Evolutionary conservation across 2,797 vertebrate genomes (phyloP).

Genomic region (Phrynocephalus guinanensis): DNA sequence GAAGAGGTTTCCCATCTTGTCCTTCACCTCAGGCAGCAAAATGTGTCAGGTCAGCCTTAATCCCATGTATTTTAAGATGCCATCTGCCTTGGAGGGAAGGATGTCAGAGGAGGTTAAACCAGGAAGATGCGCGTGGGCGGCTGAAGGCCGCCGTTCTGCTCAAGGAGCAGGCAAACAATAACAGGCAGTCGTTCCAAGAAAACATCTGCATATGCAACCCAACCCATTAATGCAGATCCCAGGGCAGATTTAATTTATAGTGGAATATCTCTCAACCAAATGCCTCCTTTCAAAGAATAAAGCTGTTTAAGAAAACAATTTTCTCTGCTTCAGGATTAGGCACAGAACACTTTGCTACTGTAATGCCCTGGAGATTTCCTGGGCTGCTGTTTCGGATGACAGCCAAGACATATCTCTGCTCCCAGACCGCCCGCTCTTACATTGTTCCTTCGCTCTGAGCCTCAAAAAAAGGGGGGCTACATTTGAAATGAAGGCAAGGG

Average conservation of each 20-base stretch:
- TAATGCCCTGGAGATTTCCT: not conserved
- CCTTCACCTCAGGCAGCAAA: not conserved
- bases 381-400: rapidly evolving
- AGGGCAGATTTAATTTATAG: slow-evolving; percentile 58
- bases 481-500: not conserved
- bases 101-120: not conserved
- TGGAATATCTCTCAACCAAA: slow-evolving; percentile 63
- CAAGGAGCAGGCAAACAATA: rapidly evolving
- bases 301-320: slow-evolving; percentile 68
- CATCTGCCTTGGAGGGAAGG: not conserved
- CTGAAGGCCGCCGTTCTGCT: no score
- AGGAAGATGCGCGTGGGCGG: not conserved
- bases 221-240: slow-evolving; percentile 18
- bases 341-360: slow-evolving; percentile 13
- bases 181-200: not conserved
- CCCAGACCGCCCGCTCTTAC: not conserved
- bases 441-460: not conserved
- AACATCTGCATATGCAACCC: not conserved
- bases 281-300: slow-evolving; percentile 59
- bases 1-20: not conserved
- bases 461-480: not conserved
- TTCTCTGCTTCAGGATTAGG: slow-evolving; percentile 28
- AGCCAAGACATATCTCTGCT: slow-evolving; percentile 41
- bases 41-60: not conserved
- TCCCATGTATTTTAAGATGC: not conserved